phyloP scores from a whole-genome alignment of 2,888 invertebrate genomes.

The Carcina quercana region DNA sequence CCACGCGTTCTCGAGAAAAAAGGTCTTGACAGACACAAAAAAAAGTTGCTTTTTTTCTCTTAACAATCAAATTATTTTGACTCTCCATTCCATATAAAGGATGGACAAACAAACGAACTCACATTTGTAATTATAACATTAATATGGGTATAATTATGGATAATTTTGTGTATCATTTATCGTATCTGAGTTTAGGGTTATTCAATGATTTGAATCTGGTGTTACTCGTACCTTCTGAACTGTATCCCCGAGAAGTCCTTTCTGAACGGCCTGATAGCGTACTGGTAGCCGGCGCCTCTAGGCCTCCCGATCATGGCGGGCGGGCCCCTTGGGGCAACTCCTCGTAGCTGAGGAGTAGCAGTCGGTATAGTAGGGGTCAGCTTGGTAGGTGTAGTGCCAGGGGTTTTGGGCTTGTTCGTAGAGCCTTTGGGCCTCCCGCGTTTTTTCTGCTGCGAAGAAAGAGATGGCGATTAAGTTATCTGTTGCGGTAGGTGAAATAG shows the following conservation, averaged over 20 bases:
- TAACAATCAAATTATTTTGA: too few species aligned
- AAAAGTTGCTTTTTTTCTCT: too few species aligned
- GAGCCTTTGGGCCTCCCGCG: conserved; percentile 69
- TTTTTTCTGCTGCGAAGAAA: conserved; percentile 58
- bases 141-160: too few species aligned
- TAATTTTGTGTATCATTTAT: too few species aligned
- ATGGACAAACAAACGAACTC: too few species aligned
- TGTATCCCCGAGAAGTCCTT: conserved; percentile 71
- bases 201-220: background rate
- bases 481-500: too few species aligned
- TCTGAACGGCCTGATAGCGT: conserved; percentile 58
- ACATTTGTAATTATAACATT: too few species aligned
- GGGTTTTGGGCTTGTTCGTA: conserved; percentile 61
- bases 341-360: conserved; percentile 18
- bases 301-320: conserved; percentile 32
- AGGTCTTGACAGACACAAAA: too few species aligned
- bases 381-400: conserved; percentile 25
- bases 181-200: too few species aligned
- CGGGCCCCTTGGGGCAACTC: conserved; percentile 20
- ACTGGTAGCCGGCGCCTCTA: conserved; percentile 55
- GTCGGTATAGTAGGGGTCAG: conserved; percentile 14
- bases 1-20: too few species aligned
- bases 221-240: conserved; percentile 51
- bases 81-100: too few species aligned
- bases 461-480: too few species aligned